Evolutionary conservation across 30 jellyfish, hydroid and myxozoan species (phyloP), one percentile per base, ranked within the genome.

Genomic region (Mastigias papua): DNA sequence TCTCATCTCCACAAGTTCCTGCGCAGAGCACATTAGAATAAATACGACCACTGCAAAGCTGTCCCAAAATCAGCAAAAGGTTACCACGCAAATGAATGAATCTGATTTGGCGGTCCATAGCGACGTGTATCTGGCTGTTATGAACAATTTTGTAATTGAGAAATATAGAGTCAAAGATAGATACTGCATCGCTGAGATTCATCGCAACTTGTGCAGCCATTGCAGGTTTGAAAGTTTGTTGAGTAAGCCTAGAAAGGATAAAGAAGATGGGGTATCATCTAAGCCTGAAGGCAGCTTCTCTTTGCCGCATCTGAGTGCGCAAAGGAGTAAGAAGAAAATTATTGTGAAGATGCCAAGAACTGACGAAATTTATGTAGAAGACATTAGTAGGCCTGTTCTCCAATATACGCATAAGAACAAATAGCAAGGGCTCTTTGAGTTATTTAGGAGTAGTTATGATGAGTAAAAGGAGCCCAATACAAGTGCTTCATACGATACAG

Each of bases 151-250:
- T 63, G 34, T 78, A 16, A 67, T 70, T 37, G 49, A 34, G 34
- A 83, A 83, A 48, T 83, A 48, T 69, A 84, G 57, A 30, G 37
- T 70, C 72, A 75, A 83, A 72, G 71, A 83, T 15, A 84, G 93
- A 0, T 83, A 68, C 62, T 57, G 70, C 2, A 67, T 82, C 17
- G 68, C 57, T 29, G 93, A 57, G 42, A 58, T 83, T 2, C 93
- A 70, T 65, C 26, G 82, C 21, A 69, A 83, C 28, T 32, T 34
- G n/a, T 83, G 93, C 62, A 62, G 60, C 30, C 87, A 69, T 48
- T 83, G 93, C 72, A 83, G 54, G 9, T 34, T 32, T 15, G 87
- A 70, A 20, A 69, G 65, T 42, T 34, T 35, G 27, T 27, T 42
- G 21, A 48, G 61, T 75, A 50, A 50, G 16, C 21, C 62, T 2